Evolutionary conservation across 1,140 invertebrate species (phyloP), one percentile per base, ranked within the genome.

Genomic region (Drosophila hydei): DNA sequence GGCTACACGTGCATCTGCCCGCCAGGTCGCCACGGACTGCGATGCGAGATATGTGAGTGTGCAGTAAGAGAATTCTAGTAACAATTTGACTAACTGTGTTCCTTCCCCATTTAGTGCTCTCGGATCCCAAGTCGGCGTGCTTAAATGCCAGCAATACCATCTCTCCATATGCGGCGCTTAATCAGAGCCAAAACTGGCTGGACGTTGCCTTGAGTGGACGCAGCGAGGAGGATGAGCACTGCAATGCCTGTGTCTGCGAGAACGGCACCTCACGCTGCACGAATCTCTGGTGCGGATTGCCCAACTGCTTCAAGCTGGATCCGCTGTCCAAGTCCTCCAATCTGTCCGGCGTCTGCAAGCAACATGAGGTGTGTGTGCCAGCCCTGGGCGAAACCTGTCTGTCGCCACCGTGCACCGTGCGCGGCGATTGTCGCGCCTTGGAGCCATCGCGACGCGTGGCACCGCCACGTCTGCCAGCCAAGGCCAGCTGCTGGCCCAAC

Each of bases 1-100:
- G 94, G 94, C 51, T 98, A 95, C 87, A 93, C 94, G 5, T 99
- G 97, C 91, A 91, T 96, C 33, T 99, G 98, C 92, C 95, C 94
- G 3, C 94, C 94, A 0, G 96, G 96, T 12, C 93, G 95, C 67
- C 95, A 95, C 38, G 97, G 97, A 0, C 71, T 92, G 4, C 93
- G 93, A 51, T 97, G 96, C 91, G 94, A 96, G 83, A 92, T 92
- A 48, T 69, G 91, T 92, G 90, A 89, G 91, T 88, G 0, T 7
- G 6, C 1, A 4, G 2, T 8, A 1, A 11, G 14, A 33, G 3
- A 43, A n/a, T n/a, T n/a, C n/a, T n/a, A n/a, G n/a, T 18, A 12
- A 16, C 16, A 25, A 6, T 5, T 36, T 16, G 14, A 25, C 19
- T 23, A 25, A n/a, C n/a, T 47, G 3, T 25, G 4, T 6, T 47